phyloP scores from a whole-genome alignment of 2,888 invertebrate genomes.

The Heliothis peltigera region DNA sequence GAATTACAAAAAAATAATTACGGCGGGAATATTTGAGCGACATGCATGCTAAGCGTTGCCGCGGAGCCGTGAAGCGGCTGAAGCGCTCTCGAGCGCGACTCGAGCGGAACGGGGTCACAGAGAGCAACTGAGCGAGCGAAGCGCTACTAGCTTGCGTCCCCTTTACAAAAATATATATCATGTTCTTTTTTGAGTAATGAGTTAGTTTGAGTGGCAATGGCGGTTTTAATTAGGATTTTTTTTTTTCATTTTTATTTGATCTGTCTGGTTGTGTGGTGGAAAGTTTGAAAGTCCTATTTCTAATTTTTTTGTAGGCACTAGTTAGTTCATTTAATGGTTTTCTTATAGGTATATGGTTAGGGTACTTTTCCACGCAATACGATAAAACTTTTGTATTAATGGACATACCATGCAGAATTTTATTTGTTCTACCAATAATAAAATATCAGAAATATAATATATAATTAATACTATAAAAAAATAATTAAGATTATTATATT shows the following conservation, averaged over 20 bases:
- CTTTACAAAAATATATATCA: conserved; percentile 46
- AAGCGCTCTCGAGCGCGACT: conserved; percentile 59
- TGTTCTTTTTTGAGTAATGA: conserved; percentile 55
- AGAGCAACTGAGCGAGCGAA: conserved; percentile 56
- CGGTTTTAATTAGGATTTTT: conserved; percentile 46
- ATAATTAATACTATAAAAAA: no score
- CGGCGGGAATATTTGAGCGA: conserved; percentile 53
- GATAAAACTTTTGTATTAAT: no score
- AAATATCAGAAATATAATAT: no score
- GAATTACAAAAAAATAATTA: conserved; percentile 59
- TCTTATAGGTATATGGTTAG: neutral
- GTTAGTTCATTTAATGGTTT: neutral
- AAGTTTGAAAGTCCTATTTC: neutral
- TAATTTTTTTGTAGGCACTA: neutral
- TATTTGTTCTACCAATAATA: no score
- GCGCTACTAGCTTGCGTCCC: conserved; percentile 31
- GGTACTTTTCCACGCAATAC: no score
- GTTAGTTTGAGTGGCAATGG: conserved; percentile 54
- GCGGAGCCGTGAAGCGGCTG: conserved; percentile 54
- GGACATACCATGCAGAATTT: no score
- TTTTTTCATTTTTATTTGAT: conserved; percentile 19
- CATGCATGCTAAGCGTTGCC: conserved; percentile 61
- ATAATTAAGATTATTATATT: no score
- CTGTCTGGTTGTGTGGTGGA: neutral
- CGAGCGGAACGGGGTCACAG: conserved; percentile 66